A percentile compares a stretch with the other conserved stretches of the same genome.
phyloP scores from a whole-genome alignment of 2,888 invertebrate genomes.

The Eristalis pertinax region DNA sequence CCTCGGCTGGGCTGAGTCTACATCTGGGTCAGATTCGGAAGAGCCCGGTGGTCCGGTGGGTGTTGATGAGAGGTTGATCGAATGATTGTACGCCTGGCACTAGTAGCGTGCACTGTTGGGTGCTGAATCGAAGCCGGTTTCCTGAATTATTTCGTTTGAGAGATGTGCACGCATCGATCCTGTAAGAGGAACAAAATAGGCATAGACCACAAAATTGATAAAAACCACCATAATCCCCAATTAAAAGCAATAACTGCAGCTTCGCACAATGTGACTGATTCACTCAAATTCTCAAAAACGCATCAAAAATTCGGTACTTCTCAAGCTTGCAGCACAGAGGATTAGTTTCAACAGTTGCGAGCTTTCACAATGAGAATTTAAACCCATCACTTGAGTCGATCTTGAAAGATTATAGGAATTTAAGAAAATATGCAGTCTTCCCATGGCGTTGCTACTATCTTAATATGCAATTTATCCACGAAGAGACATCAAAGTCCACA shows the following conservation, averaged over 20 bases:
- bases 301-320: too few species aligned
- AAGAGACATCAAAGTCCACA: too few species aligned
- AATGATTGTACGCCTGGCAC: constrained; percentile 76
- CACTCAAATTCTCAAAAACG: too few species aligned
- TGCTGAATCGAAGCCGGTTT: constrained; percentile 81
- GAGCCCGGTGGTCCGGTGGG: constrained; percentile 81
- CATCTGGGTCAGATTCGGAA: constrained; percentile 81
- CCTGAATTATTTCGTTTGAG: constrained; percentile 81
- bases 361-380: too few species aligned
- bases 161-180: constrained; percentile 81
- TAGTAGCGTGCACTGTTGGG: constrained; percentile 80
- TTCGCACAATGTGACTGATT: constrained; percentile 32
- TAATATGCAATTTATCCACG: too few species aligned
- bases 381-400: too few species aligned
- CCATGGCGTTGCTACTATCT: too few species aligned
- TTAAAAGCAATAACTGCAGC: constrained; percentile 45
- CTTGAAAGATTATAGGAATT: too few species aligned
- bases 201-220: constrained; percentile 27
- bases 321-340: too few species aligned
- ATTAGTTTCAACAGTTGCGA: too few species aligned
- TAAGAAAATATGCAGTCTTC: too few species aligned
- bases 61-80: constrained; percentile 79
- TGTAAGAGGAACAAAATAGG: constrained; percentile 67
- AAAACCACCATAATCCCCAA: constrained; percentile 61
- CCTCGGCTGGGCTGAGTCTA: constrained; percentile 82